Conservation (phyloP, 2,113 vertebrate genomes). For the Plotosus lineatus region DNA sequence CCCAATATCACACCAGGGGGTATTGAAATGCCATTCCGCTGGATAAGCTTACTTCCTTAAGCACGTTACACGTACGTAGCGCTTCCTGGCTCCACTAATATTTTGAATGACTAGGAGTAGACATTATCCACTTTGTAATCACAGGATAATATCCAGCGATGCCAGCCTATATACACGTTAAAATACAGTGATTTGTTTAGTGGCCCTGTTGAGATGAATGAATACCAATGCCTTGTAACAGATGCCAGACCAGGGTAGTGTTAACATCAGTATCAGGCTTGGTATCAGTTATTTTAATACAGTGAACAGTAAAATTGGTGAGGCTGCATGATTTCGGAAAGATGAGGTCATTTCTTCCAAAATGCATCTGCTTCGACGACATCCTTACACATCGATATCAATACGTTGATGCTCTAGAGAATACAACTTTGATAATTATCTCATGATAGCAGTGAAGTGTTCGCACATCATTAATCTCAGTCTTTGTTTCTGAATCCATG, state of each 20-base stretch:
- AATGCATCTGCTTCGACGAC: not conserved
- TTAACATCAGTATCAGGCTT: not conserved
- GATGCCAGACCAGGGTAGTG: not conserved
- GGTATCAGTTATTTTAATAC: not conserved
- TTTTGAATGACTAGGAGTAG: too few species aligned
- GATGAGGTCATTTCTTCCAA: not conserved
- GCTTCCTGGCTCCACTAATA: too few species aligned
- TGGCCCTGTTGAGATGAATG: not conserved
- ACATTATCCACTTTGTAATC: too few species aligned
- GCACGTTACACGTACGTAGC: too few species aligned
- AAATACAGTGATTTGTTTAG: not conserved
- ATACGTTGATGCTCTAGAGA: not conserved
- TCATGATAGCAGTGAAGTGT: constrained; percentile 5
- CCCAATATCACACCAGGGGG: too few species aligned
- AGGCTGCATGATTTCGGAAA: not conserved
- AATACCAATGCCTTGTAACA: not conserved
- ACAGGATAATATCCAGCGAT: too few species aligned
- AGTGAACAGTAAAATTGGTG: too few species aligned
- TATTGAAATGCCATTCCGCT: too few species aligned
- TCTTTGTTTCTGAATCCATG: constrained; percentile 20
- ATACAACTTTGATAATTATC: not conserved
- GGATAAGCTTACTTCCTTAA: too few species aligned
- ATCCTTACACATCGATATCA: not conserved
- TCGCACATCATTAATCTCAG: constrained; percentile 6
- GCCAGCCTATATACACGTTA: too few species aligned